phyloP scores from a whole-genome alignment of 2,888 invertebrate genomes.

The Girardia tigrina region DNA sequence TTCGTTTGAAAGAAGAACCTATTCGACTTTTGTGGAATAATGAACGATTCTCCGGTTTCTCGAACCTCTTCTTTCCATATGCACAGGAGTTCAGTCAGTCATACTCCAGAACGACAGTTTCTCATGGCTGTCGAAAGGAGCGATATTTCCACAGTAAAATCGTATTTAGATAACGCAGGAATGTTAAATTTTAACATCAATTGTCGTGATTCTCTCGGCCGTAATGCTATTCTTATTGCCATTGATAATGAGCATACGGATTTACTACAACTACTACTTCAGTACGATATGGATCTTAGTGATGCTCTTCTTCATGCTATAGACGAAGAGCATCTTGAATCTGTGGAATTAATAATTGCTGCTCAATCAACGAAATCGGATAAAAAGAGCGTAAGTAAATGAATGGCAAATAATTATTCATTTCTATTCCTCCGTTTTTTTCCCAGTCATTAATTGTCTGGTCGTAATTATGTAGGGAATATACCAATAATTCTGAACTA shows the following conservation, averaged over 20 bases:
- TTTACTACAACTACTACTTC: slow-evolving; percentile 75
- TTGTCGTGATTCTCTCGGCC: slow-evolving; percentile 79
- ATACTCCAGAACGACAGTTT: background rate
- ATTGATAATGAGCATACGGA: slow-evolving; percentile 88
- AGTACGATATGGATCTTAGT: slow-evolving; percentile 64
- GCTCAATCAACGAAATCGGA: slow-evolving; percentile 30
- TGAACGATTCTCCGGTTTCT: background rate
- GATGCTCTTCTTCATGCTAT: slow-evolving; percentile 79
- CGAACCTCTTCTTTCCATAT: background rate
- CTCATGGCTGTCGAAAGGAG: background rate
- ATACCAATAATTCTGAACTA: no score
- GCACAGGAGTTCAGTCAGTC: background rate
- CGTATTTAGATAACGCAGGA: background rate
- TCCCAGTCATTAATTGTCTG: no score
- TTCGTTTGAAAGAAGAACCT: no score
- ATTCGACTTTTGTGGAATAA: background rate
- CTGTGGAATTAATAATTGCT: slow-evolving; percentile 82
- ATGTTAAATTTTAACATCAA: slow-evolving; percentile 60
- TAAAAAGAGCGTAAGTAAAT: background rate
- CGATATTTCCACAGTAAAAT: slow-evolving; percentile 12
- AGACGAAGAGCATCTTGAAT: slow-evolving; percentile 88
- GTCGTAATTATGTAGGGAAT: no score
- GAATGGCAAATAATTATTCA: no score
- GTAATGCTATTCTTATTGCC: slow-evolving; percentile 72
- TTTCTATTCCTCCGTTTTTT: no score